Conservation (phyloP, 1,140 invertebrate genomes). For the Rhynchophorus ferrugineus region DNA sequence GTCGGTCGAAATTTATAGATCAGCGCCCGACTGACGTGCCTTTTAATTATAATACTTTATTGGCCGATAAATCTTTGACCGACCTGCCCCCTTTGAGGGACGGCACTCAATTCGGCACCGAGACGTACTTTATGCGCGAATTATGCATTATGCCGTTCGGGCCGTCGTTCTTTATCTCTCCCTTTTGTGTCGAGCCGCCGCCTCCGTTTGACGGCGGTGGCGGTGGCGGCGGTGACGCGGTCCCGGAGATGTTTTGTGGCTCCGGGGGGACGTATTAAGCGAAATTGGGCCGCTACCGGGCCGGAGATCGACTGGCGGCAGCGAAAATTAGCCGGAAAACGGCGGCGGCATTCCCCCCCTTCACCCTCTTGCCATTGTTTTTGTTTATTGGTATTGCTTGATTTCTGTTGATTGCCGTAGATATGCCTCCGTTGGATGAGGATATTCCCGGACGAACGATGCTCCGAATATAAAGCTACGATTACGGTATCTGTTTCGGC, state of each 20-base stretch:
- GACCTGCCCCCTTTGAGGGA: constrained; percentile 38
- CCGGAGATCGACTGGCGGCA: not conserved
- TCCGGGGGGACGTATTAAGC: constrained; percentile 26
- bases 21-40: constrained; percentile 19
- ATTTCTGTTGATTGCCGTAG: too few species aligned
- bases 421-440: too few species aligned
- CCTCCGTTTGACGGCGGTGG: not conserved
- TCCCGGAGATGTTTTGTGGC: constrained; percentile 26
- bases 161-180: constrained; percentile 30
- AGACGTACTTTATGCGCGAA: constrained; percentile 43
- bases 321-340: constrained; percentile 10
- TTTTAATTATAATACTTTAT: constrained; percentile 44
- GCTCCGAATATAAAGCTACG: too few species aligned
- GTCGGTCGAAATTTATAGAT: not conserved
- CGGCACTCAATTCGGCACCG: constrained; percentile 30
- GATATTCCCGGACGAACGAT: too few species aligned
- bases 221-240: not conserved
- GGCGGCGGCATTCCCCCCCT: too few species aligned
- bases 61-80: constrained; percentile 28
- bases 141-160: constrained; percentile 41
- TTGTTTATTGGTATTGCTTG: too few species aligned
- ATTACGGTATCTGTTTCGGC: too few species aligned
- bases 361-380: too few species aligned
- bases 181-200: constrained; percentile 8
- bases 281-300: constrained; percentile 27